Evolutionary conservation across 2,888 invertebrate species (phyloP), one percentile per base, ranked within the genome.

Genomic region (Hemithea aestivaria): DNA sequence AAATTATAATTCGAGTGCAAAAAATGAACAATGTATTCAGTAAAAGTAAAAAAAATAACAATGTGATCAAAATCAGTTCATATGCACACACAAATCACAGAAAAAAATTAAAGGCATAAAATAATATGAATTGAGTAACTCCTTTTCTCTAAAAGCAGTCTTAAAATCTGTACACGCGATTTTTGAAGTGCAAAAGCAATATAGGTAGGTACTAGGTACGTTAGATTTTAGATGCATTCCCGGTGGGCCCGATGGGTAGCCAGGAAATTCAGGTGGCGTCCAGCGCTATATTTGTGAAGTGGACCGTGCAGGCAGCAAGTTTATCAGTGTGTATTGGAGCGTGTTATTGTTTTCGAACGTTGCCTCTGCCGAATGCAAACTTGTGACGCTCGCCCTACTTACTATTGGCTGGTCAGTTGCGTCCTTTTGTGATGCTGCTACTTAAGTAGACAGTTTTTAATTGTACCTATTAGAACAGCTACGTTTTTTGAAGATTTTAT

Each of bases 281-380:
- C 53, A 56, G 51, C 32, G 58, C 64, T 66, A 66, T 72, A 66
- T 72, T 73, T 66, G 65, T 66, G 64, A 69, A 72, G 63, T 66
- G 70, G 67, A 70, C 63, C 72, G 74, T 55, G 52, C 62, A 53
- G 56, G 57, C 56, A 57, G 64, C 53, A 62, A 73, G 73, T 74
- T 77, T 70, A 80, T 75, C 75, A 76, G 69, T 63, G 76, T 71
- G 67, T 68, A 76, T 53, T 73, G 72, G 60, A 72, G 63, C 82
- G 75, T 74, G 76, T 67, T 68, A 82, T 81, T 80, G 80, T 76
- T 80, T 78, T 71, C 69, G 62, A 66, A 65, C 73, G 63, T 60
- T 58, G 63, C 62, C 52, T 62, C 57, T 54, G 53, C 47, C 46
- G 62, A 62, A 66, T 62, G 60, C 58, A 58, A 62, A 65, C 53